Conservation (phyloP, 2,113 vertebrate species). For the Scalopus aquaticus region DNA sequence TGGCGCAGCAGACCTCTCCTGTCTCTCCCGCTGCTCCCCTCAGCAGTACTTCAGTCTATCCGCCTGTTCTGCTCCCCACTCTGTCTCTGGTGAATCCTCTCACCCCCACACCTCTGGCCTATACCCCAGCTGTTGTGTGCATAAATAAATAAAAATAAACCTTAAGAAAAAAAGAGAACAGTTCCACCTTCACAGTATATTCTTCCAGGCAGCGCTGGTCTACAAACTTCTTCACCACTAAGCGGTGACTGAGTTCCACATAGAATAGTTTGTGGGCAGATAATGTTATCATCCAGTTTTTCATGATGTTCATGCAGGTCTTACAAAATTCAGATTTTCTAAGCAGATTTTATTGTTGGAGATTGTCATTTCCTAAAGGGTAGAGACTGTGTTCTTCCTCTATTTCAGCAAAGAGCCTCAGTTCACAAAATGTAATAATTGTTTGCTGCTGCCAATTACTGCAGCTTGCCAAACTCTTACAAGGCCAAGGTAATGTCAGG, state of each 20-base stretch:
- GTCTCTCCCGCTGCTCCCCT: too few relatives aligned
- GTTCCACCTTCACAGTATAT: not conserved
- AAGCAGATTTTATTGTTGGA: conserved; percentile 27
- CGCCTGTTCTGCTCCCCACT: too few relatives aligned
- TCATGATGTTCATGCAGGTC: not conserved
- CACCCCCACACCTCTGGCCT: too few relatives aligned
- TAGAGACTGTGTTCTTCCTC: conserved; percentile 16
- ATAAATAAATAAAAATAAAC: too few relatives aligned
- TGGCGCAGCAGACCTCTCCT: too few relatives aligned
- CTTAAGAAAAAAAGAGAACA: not conserved
- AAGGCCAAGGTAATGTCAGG: not conserved
- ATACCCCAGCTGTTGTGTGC: too few relatives aligned
- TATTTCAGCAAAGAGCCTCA: not conserved
- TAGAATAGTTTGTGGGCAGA: not conserved
- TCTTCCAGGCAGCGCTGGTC: not conserved
- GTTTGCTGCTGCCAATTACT: not conserved
- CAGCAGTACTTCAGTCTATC: too few relatives aligned
- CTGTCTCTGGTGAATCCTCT: too few relatives aligned
- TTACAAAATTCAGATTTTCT: not conserved
- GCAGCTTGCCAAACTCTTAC: not conserved
- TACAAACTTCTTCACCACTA: not conserved
- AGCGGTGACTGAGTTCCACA: not conserved
- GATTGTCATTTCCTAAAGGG: conserved; percentile 52
- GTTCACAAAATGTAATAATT: not conserved
- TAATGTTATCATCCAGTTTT: not conserved